These are phyloP conservation scores for Phaetusa simplex DNA, from an alignment of 2,113 vertebrate species.

Conservation along the genomic window DNA sequence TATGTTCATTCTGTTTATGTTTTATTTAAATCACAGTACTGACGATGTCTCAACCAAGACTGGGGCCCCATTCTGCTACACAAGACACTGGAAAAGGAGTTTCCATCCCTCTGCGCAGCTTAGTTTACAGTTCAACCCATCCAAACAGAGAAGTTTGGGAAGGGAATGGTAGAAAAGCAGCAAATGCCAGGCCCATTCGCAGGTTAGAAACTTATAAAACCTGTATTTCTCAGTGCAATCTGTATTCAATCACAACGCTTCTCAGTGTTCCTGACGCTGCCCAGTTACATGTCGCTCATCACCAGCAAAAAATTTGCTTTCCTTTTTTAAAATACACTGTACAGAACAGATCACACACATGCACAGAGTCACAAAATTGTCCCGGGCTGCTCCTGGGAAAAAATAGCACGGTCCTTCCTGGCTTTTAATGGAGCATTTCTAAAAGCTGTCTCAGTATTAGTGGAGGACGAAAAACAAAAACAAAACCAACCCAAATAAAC, in stretches of 20 bases:
- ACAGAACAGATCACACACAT: neutral
- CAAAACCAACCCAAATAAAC: neutral
- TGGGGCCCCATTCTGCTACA: neutral
- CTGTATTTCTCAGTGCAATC: neutral
- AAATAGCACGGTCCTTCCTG: rapidly evolving
- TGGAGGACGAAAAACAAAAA: neutral
- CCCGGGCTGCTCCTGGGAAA: neutral
- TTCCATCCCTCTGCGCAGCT: neutral
- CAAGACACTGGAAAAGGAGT: neutral
- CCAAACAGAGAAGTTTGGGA: neutral
- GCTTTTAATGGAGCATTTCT: neutral
- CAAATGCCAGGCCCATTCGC: neutral
- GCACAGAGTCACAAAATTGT: neutral
- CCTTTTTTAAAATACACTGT: neutral
- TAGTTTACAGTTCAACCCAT: neutral
- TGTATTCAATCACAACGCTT: neutral
- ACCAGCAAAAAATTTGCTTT: neutral
- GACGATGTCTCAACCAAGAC: neutral
- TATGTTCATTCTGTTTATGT: neutral
- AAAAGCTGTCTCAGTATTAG: neutral
- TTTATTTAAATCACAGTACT: neutral
- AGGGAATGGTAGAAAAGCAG: neutral
- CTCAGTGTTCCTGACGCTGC: neutral
- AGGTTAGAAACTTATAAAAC: neutral
- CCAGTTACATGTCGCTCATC: neutral